Percentiles rank a stretch among this genome's conserved stretches.
phyloP scores from a whole-genome alignment of 2,113 vertebrate species.

The Dicentrarchus labrax region DNA sequence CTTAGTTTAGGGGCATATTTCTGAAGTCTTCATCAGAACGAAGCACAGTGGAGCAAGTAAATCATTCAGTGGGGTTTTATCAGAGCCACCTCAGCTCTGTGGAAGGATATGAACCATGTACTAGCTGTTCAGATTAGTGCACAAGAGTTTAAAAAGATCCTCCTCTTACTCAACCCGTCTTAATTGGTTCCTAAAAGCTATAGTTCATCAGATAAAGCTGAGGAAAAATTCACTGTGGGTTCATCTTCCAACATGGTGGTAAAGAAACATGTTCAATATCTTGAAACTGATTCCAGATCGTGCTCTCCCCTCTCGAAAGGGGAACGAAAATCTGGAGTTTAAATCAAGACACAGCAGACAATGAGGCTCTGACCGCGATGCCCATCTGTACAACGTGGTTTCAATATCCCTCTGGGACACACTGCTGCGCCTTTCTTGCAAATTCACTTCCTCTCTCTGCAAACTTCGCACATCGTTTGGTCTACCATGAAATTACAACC shows the following conservation, averaged over 20 bases:
- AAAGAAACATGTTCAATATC: not conserved
- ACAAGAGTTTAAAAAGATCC: conserved; percentile 37
- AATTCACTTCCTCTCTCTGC: not conserved
- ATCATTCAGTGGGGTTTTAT: conserved; percentile 33
- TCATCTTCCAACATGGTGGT: conserved; percentile 11
- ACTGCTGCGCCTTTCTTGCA: not conserved
- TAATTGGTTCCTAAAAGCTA: conserved; percentile 52
- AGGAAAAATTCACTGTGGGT: not conserved
- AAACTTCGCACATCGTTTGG: not conserved
- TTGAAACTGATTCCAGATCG: not conserved
- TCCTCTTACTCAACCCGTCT: conserved; percentile 32
- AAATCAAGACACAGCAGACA: not conserved
- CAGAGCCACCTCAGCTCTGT: conserved; percentile 46
- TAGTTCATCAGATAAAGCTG: conserved; percentile 37
- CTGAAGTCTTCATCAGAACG: conserved; percentile 26
- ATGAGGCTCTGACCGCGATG: not conserved
- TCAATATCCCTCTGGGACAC: conserved; percentile 3
- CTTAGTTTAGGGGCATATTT: conserved; percentile 15
- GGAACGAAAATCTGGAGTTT: not conserved
- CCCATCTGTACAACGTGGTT: not conserved
- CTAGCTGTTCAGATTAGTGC: conserved; percentile 52
- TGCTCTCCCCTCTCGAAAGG: not conserved
- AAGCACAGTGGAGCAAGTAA: conserved; percentile 17
- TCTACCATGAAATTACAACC: not conserved
- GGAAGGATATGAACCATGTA: conserved; percentile 50